A percentile compares a stretch with the other conserved stretches of the same genome.
Conservation (phyloP, 2,797 vertebrate species). For the Coreius guichenoti region DNA sequence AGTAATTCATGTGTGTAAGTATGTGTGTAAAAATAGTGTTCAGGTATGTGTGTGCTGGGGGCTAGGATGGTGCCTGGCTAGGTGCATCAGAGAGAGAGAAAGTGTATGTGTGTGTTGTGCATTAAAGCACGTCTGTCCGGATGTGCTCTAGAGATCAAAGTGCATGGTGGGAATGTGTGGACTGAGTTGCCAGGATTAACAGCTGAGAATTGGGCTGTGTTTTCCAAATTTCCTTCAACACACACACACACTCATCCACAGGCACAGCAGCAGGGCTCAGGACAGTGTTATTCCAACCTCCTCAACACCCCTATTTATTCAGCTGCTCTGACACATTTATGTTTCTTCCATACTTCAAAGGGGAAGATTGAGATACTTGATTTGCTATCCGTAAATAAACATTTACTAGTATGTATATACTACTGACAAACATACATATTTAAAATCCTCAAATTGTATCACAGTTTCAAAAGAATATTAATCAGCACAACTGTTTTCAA, state of each 20-base stretch:
- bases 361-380: conserved; percentile 4
- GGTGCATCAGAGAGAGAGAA: conserved; percentile 29
- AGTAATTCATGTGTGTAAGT: conserved; percentile 23
- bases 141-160: conserved; percentile 82
- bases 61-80: conserved; percentile 52
- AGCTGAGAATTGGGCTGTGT: conserved; percentile 77
- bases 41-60: conserved; percentile 53
- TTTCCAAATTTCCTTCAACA: conserved; percentile 73
- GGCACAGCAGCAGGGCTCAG: conserved; percentile 12
- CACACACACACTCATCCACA: not conserved
- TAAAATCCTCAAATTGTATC: not conserved
- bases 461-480: not conserved
- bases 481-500: not conserved
- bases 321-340: conserved; percentile 34
- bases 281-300: conserved; percentile 57
- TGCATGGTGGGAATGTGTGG: conserved; percentile 75
- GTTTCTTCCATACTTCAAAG: conserved; percentile 29
- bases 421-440: not conserved
- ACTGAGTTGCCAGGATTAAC: conserved; percentile 78
- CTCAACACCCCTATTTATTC: conserved; percentile 42
- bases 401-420: not conserved
- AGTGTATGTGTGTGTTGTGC: conserved; percentile 63
- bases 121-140: conserved; percentile 70
- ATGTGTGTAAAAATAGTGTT: conserved; percentile 61
- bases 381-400: not conserved